phyloP scores from a whole-genome alignment of 2,797 vertebrate genomes.

The Labeo calbasu region DNA sequence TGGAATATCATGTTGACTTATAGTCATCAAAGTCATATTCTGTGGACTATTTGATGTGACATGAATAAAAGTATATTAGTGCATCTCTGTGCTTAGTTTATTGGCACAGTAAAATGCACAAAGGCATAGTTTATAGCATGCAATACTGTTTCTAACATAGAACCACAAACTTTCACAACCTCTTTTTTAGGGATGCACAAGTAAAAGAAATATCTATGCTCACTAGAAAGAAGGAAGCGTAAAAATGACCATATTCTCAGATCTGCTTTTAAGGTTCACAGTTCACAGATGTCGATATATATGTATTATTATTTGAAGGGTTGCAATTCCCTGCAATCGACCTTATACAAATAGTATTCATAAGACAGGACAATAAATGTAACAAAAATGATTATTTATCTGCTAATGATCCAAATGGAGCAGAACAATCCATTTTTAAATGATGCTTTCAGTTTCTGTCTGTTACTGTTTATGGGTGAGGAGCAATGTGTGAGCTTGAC shows the following conservation, averaged over 20 bases:
- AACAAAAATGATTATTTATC: not conserved
- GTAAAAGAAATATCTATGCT: not conserved
- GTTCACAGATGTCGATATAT: not conserved
- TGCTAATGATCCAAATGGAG: not conserved
- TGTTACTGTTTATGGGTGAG: not conserved
- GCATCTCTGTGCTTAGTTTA: not conserved
- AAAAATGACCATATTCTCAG: slow-evolving; percentile 14
- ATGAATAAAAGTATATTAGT: not conserved
- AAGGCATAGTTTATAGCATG: not conserved
- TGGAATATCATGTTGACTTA: not conserved
- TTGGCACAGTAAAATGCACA: not conserved
- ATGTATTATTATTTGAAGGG: not conserved
- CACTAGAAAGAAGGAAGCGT: not conserved
- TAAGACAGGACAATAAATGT: not conserved
- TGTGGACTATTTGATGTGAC: not conserved
- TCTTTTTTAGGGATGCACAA: not conserved
- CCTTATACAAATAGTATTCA: not conserved
- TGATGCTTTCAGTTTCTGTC: not conserved
- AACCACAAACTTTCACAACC: slow-evolving; percentile 43
- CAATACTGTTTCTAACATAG: not conserved
- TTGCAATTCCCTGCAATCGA: not conserved
- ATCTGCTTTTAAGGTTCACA: slow-evolving; percentile 16
- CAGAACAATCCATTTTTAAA: not conserved
- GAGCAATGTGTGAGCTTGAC: not conserved
- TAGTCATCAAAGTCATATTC: not conserved